Evolutionary conservation across 2,797 vertebrate species (phyloP), one percentile per base, ranked within the genome.

Genomic region (Aldrovandia affinis): DNA sequence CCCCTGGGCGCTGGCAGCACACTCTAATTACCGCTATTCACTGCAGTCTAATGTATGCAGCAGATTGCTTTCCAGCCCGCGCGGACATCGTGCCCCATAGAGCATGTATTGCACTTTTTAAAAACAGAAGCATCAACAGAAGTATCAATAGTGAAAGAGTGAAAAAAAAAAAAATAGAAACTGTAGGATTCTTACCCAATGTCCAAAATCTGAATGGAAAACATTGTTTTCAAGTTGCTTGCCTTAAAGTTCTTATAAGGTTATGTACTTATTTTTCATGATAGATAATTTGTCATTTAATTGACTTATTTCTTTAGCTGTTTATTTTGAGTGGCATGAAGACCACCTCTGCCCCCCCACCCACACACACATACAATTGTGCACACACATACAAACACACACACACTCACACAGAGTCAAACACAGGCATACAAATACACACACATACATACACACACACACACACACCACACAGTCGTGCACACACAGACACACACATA

Each of bases 1-100:
- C 86, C 87, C 84, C 15, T 39, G 39, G 57, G 30, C 44, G 30
- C 68, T 70, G 33, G 0, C 87, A 90, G 88, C 15, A 52, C 87
- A 89, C 87, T 79, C 86, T 90, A 89, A 91, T 55, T 88, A 86
- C 88, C 87, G 85, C 14, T 81, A 22, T 44, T 44, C 59, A 28
- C 44, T 33, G 15, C 28, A 10, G 18, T 44, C 20, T 42, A n/a
- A 36, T 65, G 20, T 70, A 55, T 75, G 78, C 78, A 59, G 22
- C 75, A 18, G 33, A 57, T 36, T 50, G 44, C 30, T 70, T 39
- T 63, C 81, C 33, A 82, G n/a, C 15, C 68, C 68, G 36, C 20
- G 39, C 39, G 33, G 68, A 39, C 15, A 70, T 70, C 5, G 20
- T 70, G 68, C 68, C 12, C 2, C 6, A 33, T 36, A 39, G 14